Percentiles rank a stretch among this genome's conserved stretches.
phyloP scores from a whole-genome alignment of 1,140 invertebrate species.

The Chironomus striatipennis region DNA sequence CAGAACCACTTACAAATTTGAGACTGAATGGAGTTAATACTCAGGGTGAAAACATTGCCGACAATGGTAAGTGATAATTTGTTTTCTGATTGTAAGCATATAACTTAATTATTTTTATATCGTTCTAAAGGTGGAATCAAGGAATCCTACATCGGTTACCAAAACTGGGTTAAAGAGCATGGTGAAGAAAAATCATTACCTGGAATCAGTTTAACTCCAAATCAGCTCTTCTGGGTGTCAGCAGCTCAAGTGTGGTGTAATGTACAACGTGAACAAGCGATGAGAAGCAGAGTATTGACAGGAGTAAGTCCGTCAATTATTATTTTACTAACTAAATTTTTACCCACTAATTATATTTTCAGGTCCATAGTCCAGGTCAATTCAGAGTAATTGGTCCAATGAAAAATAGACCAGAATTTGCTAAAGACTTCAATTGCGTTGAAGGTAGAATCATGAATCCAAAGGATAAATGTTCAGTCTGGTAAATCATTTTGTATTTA shows the following conservation, averaged over 20 bases:
- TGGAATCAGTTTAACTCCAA: conserved; percentile 38
- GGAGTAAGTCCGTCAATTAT: too few relatives aligned
- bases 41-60: conserved; percentile 61
- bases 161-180: conserved; percentile 39
- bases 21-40: conserved; percentile 52
- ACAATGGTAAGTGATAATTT: conserved; percentile 31
- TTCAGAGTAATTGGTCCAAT: conserved; percentile 76
- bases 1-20: conserved; percentile 32
- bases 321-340: too few relatives aligned
- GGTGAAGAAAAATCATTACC: conserved; percentile 41
- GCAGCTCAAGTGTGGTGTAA: conserved; percentile 61
- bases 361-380: conserved; percentile 61
- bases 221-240: conserved; percentile 70
- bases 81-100: not conserved
- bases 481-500: conserved; percentile 42
- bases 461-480: conserved; percentile 65
- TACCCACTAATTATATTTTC: too few relatives aligned
- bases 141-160: conserved; percentile 50
- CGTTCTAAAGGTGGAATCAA: conserved; percentile 42
- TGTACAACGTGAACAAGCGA: conserved; percentile 57
- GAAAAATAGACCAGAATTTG: conserved; percentile 78
- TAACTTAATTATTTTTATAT: not conserved
- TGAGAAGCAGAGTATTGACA: conserved; percentile 56
- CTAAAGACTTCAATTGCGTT: conserved; percentile 72
- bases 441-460: conserved; percentile 73